Conservation (phyloP, 2,888 invertebrate species). For the Synergus umbraculus region DNA sequence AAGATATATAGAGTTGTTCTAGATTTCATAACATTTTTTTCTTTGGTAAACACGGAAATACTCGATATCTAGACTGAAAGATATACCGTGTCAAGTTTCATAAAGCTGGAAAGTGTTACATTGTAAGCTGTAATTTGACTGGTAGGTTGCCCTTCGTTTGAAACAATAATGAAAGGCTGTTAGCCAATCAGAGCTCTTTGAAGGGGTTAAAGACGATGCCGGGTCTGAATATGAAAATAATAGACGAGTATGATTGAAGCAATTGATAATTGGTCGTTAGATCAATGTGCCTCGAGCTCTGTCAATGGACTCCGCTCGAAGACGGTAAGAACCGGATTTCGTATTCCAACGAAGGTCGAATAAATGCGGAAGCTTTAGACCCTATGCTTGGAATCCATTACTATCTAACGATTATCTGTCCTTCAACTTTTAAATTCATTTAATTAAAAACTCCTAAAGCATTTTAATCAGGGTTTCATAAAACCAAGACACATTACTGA, state of each 20-base stretch:
- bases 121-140: neutral
- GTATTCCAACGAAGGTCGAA: slow-evolving; percentile 36
- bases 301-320: slow-evolving; percentile 32
- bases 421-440: slow-evolving; percentile 13
- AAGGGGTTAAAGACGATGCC: slow-evolving; percentile 34
- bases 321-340: slow-evolving; percentile 30
- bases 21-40: neutral
- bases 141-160: slow-evolving; percentile 20
- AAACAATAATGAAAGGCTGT: slow-evolving; percentile 31
- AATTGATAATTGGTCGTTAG: slow-evolving; percentile 40
- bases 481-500: neutral
- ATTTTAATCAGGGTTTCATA: neutral
- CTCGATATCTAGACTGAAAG: neutral
- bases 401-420: neutral
- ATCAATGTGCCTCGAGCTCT: slow-evolving; percentile 40
- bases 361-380: slow-evolving; percentile 26
- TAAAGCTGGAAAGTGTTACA: neutral
- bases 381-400: slow-evolving; percentile 10
- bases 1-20: neutral
- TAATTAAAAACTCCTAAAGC: neutral
- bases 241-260: slow-evolving; percentile 34
- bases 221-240: slow-evolving; percentile 40
- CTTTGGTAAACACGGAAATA: neutral
- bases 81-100: neutral
- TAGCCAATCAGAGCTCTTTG: slow-evolving; percentile 37